Conservation (phyloP, 2,113 vertebrate species). For the Deroptyus accipitrinus region DNA sequence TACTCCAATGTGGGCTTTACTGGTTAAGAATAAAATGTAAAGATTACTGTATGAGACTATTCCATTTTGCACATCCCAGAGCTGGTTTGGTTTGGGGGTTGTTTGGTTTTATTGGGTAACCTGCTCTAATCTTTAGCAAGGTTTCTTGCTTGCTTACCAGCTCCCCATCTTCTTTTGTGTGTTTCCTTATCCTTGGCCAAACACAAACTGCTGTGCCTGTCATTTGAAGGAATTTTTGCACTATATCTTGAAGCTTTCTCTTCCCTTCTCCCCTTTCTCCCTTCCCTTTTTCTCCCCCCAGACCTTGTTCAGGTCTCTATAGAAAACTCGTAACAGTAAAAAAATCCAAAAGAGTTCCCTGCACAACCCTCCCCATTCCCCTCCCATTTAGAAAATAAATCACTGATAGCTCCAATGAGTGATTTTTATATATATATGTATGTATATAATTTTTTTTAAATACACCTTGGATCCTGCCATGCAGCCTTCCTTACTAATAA, state of each 20-base stretch:
- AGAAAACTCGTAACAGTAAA: not conserved
- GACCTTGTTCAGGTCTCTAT: rapidly evolving
- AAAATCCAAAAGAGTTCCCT: not conserved
- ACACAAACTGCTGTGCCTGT: rapidly evolving
- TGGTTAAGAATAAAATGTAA: not conserved
- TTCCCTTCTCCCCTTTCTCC: not conserved
- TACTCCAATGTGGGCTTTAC: not conserved
- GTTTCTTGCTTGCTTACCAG: not conserved
- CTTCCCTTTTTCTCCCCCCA: not conserved
- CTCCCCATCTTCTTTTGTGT: not conserved
- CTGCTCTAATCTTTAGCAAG: not conserved
- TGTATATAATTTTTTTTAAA: not conserved
- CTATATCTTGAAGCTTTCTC: not conserved
- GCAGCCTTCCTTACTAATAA: not conserved
- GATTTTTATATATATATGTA: not conserved
- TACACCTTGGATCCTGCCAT: rapidly evolving
- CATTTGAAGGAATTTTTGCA: not conserved
- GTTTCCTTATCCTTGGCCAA: not conserved
- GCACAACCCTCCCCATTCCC: not conserved
- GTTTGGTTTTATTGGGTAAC: not conserved
- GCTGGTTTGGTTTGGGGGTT: not conserved
- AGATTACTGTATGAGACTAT: not conserved
- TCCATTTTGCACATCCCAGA: not conserved
- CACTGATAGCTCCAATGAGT: not conserved
- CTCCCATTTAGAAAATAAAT: not conserved